phyloP scores from a whole-genome alignment of 2,888 invertebrate genomes.

The Drosophila greeni region DNA sequence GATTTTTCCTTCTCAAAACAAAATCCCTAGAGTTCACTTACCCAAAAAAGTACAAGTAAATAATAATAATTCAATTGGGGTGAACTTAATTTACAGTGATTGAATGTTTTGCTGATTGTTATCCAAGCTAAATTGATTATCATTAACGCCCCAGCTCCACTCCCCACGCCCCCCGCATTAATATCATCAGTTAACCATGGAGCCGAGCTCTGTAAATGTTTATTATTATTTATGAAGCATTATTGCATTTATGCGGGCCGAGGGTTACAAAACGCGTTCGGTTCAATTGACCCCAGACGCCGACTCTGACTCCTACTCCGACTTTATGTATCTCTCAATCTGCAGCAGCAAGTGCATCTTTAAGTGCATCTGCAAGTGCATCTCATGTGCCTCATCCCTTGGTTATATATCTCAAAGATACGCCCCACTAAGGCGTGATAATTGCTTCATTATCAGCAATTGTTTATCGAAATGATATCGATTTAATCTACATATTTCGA shows the following conservation, averaged over 20 bases:
- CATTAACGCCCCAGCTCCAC: conserved; percentile 47
- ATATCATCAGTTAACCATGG: conserved; percentile 4
- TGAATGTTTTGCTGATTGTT: conserved; percentile 72
- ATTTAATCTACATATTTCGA: too few relatives aligned
- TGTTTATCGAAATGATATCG: conserved; percentile 9
- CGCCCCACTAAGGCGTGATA: too few relatives aligned
- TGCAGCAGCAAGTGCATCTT: background rate
- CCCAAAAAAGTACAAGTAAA: background rate
- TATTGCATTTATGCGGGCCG: conserved; percentile 66
- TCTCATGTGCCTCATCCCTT: background rate
- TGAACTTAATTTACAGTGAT: conserved; percentile 78
- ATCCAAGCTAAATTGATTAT: conserved; percentile 66
- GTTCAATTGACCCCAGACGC: conserved; percentile 61
- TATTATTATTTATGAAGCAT: conserved; percentile 66
- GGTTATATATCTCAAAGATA: too few relatives aligned
- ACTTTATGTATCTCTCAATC: conserved; percentile 16
- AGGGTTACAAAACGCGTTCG: conserved; percentile 63
- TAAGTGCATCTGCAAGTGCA: background rate
- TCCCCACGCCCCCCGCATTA: background rate
- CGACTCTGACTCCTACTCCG: conserved; percentile 21
- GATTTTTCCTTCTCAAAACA: background rate
- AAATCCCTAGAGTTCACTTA: background rate
- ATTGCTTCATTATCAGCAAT: background rate
- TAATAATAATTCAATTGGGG: conserved; percentile 70
- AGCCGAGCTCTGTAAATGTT: conserved; percentile 49